These are phyloP conservation scores for Neodiprion lecontei DNA, from an alignment of 1,140 invertebrate genomes.

Conservation along the genomic window DNA sequence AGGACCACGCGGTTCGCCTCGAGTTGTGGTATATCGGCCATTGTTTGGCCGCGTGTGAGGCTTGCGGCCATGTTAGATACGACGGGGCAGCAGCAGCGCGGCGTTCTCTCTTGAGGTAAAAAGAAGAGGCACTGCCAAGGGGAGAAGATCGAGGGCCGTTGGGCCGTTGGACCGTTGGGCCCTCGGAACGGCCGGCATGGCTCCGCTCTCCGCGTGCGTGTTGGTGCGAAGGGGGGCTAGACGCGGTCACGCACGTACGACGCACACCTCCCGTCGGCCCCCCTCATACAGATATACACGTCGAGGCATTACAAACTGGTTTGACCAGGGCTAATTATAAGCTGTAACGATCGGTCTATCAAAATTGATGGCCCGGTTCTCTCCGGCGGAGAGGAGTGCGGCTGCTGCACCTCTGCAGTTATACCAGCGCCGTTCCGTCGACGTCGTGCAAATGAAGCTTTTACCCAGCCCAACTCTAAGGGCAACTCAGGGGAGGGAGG, in stretches of 20 bases:
- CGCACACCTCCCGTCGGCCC: not conserved
- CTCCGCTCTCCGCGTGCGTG: no score
- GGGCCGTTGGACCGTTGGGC: no score
- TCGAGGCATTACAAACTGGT: not conserved
- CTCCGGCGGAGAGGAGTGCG: conserved; percentile 19
- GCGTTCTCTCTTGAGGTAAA: conserved; percentile 22
- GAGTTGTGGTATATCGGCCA: conserved; percentile 46
- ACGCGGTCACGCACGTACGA: not conserved
- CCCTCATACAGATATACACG: not conserved
- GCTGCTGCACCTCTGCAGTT: conserved; percentile 12
- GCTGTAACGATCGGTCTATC: conserved; percentile 55
- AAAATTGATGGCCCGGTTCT: conserved; percentile 44
- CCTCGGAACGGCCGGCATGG: no score
- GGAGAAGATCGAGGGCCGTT: not conserved
- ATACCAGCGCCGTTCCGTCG: not conserved
- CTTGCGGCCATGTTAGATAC: conserved; percentile 56
- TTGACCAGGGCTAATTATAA: conserved; percentile 50
- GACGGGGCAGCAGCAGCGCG: conserved; percentile 28
- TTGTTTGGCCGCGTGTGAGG: conserved; percentile 56
- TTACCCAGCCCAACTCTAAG: not conserved
- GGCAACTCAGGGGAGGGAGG: not conserved
- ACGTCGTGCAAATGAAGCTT: not conserved
- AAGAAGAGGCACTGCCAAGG: conserved; percentile 19
- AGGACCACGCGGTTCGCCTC: conserved; percentile 36
- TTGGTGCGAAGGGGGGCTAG: not conserved